Base-by-base conservation (phyloP, 1,140 invertebrate genomes). In the Euura lappo region DNA sequence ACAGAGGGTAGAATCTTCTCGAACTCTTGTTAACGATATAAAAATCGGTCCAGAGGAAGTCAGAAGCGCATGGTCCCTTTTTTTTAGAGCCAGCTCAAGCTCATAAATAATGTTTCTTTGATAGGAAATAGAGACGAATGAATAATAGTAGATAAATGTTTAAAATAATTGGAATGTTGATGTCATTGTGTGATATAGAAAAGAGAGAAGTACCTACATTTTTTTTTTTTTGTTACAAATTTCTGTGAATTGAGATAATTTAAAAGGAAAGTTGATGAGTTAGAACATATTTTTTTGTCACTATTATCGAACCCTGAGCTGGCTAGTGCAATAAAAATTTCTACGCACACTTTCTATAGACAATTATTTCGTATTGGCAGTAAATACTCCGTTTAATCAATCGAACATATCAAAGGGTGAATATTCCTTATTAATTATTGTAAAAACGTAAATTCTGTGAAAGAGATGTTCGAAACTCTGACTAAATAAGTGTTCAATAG, bases 341-440 rank as follows among this genome's bases (percentile, higher is more conserved):
- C 66, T 67, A 13, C n/a, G 28, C 3, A 67, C 66, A 67, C 2
- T 67, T 28, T 67, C 13, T 8, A 67, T 28, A 67, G 8, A 64
- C 42, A 46, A 72, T 68, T 44, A 68, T 11, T 65, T 69, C 68
- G 67, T 72, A 74, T 46, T 78, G 79, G 79, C 79, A 80, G 79
- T 80, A 70, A 74, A 72, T 75, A 78, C 74, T 80, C 79, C 72
- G 69, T 44, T 69, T 71, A 76, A 78, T 72, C 73, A 69, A 77
- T 79, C 77, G 73, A 78, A 71, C 77, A 80, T 72, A 77, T 75
- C 42, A 28, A 28, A 28, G 28, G 28, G 28, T 28, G 28, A 45
- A 73, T 72, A 72, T 7, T 69, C 7, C 44, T 10, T 72, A 7
- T 51, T 8, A n/a, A 51, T n/a, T 8, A 51, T n/a, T 51, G 11